A percentile compares a stretch with the other conserved stretches of the same genome.
These are phyloP conservation scores for Drosophila suboccidentalis DNA, from an alignment of 2,888 invertebrate genomes.

Conservation along the genomic window DNA sequence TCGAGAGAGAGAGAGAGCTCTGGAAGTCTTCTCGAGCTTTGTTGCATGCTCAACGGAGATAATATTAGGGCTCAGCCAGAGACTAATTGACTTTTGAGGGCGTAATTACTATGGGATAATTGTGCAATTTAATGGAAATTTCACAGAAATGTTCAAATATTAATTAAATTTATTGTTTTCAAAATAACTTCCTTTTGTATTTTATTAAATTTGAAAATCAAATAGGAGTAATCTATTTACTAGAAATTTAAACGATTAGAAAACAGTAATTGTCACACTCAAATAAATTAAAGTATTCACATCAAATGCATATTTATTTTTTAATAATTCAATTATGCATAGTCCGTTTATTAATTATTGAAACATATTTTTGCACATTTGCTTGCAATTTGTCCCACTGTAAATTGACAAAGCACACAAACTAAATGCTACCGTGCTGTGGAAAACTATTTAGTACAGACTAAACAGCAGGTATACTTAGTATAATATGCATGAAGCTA, in stretches of 20 bases:
- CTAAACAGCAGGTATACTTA: conserved; percentile 25
- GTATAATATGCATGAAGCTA: conserved; percentile 27
- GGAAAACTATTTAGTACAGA: conserved; percentile 32
- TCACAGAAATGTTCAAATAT: neutral
- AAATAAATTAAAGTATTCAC: too few species aligned
- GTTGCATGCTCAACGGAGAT: conserved; percentile 54
- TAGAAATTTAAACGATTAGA: too few species aligned
- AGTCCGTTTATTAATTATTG: too few species aligned
- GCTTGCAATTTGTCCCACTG: conserved; percentile 19
- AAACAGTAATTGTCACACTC: too few species aligned
- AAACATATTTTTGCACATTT: neutral
- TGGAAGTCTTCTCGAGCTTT: conserved; percentile 31
- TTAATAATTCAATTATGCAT: too few species aligned
- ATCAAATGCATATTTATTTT: too few species aligned
- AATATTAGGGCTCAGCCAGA: conserved; percentile 32
- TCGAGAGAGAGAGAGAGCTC: neutral
- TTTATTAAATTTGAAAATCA: too few species aligned
- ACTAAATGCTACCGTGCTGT: conserved; percentile 10
- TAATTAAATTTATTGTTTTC: neutral
- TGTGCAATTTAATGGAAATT: neutral
- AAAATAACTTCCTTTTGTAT: too few species aligned
- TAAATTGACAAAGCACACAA: conserved; percentile 5
- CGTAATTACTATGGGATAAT: conserved; percentile 24
- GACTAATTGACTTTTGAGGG: conserved; percentile 59
- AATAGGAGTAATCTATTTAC: too few species aligned